Evolutionary conservation across 2,888 invertebrate species (phyloP).

Genomic region (Dioctria rufipes): DNA sequence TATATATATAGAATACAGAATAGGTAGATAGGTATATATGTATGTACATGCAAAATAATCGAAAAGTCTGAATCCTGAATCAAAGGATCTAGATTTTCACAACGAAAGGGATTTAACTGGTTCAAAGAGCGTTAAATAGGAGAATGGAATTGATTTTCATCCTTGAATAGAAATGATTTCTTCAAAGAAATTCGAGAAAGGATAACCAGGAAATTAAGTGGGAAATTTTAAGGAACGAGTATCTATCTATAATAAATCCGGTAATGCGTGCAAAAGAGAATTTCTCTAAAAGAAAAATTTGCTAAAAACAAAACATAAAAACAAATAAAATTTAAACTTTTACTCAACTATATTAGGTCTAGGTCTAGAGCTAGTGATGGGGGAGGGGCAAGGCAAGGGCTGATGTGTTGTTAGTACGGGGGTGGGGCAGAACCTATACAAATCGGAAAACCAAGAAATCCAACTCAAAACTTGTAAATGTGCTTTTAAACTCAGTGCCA

Average conservation of each 20-base stretch:
- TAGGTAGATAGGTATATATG: no score
- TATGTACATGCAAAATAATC: not conserved
- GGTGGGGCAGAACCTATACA: not conserved
- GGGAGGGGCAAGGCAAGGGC: not conserved
- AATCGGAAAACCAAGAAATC: conserved; percentile 36
- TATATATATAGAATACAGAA: no score
- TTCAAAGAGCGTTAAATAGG: not conserved
- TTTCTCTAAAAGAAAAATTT: no score
- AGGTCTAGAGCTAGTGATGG: no score
- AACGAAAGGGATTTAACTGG: not conserved
- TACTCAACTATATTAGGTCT: no score
- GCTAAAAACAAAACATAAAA: not conserved
- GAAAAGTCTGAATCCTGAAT: not conserved
- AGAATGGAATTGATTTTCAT: not conserved
- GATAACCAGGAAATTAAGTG: not conserved
- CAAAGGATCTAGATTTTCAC: not conserved
- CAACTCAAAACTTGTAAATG: conserved; percentile 49
- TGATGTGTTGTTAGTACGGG: conserved; percentile 16
- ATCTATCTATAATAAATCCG: no score
- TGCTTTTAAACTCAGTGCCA: conserved; percentile 53
- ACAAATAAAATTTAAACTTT: not conserved
- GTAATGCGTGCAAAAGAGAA: no score
- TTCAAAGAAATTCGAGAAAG: not conserved
- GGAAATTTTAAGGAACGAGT: no score
- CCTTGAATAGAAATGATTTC: not conserved